Evolutionary conservation across 2,797 vertebrate genomes (phyloP).

Genomic region (Holocentrus rufus): DNA sequence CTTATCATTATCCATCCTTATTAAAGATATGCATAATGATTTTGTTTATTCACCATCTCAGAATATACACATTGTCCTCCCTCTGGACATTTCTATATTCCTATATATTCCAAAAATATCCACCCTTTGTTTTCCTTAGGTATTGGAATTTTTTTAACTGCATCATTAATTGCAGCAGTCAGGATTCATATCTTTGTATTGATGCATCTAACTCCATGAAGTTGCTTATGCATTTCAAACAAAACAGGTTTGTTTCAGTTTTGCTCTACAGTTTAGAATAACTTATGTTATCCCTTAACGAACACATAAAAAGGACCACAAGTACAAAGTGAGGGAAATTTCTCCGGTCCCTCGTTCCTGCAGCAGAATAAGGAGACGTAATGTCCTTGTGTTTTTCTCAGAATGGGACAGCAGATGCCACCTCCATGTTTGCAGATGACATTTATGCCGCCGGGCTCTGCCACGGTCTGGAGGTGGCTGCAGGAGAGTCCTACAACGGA

Average conservation of each 20-base stretch:
- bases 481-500: slow-evolving; percentile 84
- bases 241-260: background rate
- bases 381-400: slow-evolving; percentile 51
- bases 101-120: background rate
- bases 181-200: background rate
- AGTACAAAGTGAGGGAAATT: too few species aligned
- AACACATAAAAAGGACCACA: background rate
- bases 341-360: background rate
- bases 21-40: too few species aligned
- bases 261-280: background rate
- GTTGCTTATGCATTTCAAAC: too few species aligned
- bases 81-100: background rate
- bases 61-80: background rate
- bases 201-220: background rate
- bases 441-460: slow-evolving; percentile 84
- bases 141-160: background rate
- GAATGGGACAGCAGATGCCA: slow-evolving; percentile 84
- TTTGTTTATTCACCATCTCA: too few species aligned
- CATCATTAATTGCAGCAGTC: background rate
- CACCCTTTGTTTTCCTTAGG: too few species aligned
- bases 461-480: slow-evolving; percentile 82
- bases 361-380: background rate
- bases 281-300: background rate
- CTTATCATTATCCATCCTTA: too few species aligned
- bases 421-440: slow-evolving; percentile 83